Base-by-base conservation (phyloP, 2,113 vertebrate species). In the Pristiophorus japonicus region DNA sequence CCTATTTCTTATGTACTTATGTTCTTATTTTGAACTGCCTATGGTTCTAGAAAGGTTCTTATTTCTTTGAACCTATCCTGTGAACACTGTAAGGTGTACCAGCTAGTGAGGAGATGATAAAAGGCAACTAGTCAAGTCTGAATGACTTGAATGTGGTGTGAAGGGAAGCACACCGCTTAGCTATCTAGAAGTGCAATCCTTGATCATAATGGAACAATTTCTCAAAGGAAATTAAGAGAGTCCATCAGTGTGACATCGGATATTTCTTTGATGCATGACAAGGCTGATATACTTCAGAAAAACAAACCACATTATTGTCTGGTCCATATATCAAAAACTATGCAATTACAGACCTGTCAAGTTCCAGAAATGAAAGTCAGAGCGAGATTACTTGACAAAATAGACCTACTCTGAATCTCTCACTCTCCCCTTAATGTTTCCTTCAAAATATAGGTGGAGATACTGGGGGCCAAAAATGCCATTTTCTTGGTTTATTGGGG, bases 281-380 rank as follows among this genome's bases (percentile, higher is more conserved):
- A 62, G 87, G 55, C 87, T 62, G 87, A n/a, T 91, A 34, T 91
- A 62, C 51, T 91, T 91, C 87, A 62, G 34, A 91, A 62, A 91
- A 91, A 91, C 84, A n/a, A 91, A 62, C 87, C 34, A 34, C 51
- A 18, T 30, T 91, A 34, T 16, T 90, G 51, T n/a, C 87, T 59
- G 51, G 87, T 91, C 87, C 87, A 91, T 91, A 62, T 62, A 91
- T 91, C 51, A 90, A 34, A 62, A 62, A 91, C 4, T 16, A 91
- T 91, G 87, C 87, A 91, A 91, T 91, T 91, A 62, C 34, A 91
- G 87, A 62, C 51, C 87, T 91, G 87, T 91, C 87, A 91, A 18
- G 34, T 91, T 91, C 55, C 30, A 91, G 87, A 91, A 62, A 91
- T 90, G 87, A 59, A 90, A 90, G 87, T 59, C 87, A n/a, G n/a